Base-by-base conservation (phyloP, 2,888 invertebrate species). In the Schizotus pectinicornis region DNA sequence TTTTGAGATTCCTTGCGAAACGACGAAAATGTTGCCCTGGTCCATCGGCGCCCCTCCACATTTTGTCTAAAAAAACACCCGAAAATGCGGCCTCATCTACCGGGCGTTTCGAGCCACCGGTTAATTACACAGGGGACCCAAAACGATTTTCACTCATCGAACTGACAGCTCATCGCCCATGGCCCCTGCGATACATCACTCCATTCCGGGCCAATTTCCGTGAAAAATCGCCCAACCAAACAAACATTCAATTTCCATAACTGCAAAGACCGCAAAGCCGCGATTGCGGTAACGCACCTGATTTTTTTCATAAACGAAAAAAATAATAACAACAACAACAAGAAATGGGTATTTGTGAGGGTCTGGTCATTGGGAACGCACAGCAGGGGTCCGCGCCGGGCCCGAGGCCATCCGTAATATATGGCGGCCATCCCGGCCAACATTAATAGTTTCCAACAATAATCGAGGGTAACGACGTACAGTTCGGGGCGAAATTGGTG, bases 371-470 rank as follows among this genome's bases (percentile, higher is more conserved):
- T 76, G 74, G 75, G 72, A 74, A 73, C 66, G 69, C 74, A 54
- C 77, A 73, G 75, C 75, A 64, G 77, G 77, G 74, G 76, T 71
- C 70, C 75, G 62, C 70, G 73, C 74, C 75, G 67, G 54, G 74
- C 77, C 75, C 62, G 64, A 67, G 77, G 77, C 75, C 64, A 67
- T 70, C 61, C 67, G 76, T 76, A 76, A 77, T 76, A 77, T 77
- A 77, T 76, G 76, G 73, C 70, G 70, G 72, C 72, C 72, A 70
- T 70, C 65, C 70, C 67, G 72, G 67, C 69, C 69, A 70, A 67
- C 70, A 68, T 73, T 74, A 73, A 74, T 73, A 72, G 74, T 74
- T 73, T 70, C 73, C 73, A 73, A 74, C 74, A 73, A 74, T 73
- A 74, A 70, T 72, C 30, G 43, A 53, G 38, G 30, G 31, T 30